Evolutionary conservation across 2,888 invertebrate species (phyloP).

Genomic region (Argyra leucocephala): DNA sequence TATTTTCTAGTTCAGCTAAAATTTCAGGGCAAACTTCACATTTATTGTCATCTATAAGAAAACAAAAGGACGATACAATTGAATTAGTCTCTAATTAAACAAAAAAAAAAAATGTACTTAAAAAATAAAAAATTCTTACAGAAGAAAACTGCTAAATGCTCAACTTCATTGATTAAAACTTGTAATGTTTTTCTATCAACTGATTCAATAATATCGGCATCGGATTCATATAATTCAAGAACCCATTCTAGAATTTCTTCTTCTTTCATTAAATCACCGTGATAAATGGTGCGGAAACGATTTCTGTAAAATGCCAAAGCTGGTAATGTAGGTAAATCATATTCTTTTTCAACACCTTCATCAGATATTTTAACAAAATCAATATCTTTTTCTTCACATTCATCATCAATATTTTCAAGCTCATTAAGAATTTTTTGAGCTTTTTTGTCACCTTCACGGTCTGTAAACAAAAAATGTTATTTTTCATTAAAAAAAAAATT

Average conservation of each 20-base stretch:
- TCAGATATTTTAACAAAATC: constrained; percentile 88
- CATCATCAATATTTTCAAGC: constrained; percentile 85
- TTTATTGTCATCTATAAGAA: constrained; percentile 61
- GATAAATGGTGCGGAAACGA: constrained; percentile 79
- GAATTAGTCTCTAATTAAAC: neutral
- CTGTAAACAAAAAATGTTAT: constrained; percentile 44
- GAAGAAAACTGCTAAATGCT: constrained; percentile 85
- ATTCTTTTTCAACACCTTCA: constrained; percentile 76
- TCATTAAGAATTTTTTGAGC: constrained; percentile 80
- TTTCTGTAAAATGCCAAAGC: constrained; percentile 79
- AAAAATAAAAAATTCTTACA: constrained; percentile 67
- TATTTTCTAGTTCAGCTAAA: constrained; percentile 79
- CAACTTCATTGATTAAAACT: constrained; percentile 78
- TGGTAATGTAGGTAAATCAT: constrained; percentile 71
- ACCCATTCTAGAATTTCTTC: constrained; percentile 85
- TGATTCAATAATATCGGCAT: constrained; percentile 81
- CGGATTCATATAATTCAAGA: constrained; percentile 70
- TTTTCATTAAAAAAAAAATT: constrained; percentile 11
- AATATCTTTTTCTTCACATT: constrained; percentile 83
- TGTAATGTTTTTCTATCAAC: constrained; percentile 85
- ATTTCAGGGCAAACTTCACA: constrained; percentile 77
- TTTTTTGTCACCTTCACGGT: constrained; percentile 81
- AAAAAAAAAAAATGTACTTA: neutral
- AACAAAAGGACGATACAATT: neutral
- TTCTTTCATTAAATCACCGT: constrained; percentile 80